Base-by-base conservation (phyloP, 1,140 invertebrate genomes). In the Leptoteleia sp. region DNA sequence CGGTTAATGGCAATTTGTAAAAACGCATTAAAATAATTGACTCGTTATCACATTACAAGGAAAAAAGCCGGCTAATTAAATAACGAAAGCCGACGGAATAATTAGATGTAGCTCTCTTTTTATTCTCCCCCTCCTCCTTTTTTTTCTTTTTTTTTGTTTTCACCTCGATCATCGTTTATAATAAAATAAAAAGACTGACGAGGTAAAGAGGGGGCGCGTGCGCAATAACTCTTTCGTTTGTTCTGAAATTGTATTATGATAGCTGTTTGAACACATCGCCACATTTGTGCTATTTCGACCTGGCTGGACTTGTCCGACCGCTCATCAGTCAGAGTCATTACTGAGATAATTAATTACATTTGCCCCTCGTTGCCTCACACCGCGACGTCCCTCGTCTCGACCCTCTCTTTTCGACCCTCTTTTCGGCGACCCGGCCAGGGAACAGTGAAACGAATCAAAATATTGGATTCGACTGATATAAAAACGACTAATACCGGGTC, bases 261-360 rank as follows among this genome's bases (percentile, higher is more conserved):
- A 65, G 54, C 77, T 67, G 85, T 85, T 88, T 84, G 76, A 83
- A 82, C 79, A 83, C 84, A 81, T 86, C 83, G 80, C 84, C 84
- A 83, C 81, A 82, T 83, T 82, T 82, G 75, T 76, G 85, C 86
- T 88, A 88, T 88, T 88, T 83, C 85, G 83, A 88, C 22, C 84
- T 83, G 83, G 84, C 87, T 86, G 87, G 87, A 89, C 87, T 90
- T 90, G 88, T 88, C 87, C 87, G 84, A 85, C 83, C 87, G 88
- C 88, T 90, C 89, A 89, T 89, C 89, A 90, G 89, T 90, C 89
- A 90, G 89, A 90, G 87, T 90, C 89, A 90, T 90, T 90, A 90
- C 89, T 82, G 88, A 88, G 87, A 90, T 90, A 90, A 90, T 90
- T 90, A 89, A 90, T 90, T 90, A 90, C 89, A 88, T 89, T 90